Evolutionary conservation across 2,113 vertebrate species (phyloP), one percentile per base, ranked within the genome.

Genomic region (Leiothrix lutea): DNA sequence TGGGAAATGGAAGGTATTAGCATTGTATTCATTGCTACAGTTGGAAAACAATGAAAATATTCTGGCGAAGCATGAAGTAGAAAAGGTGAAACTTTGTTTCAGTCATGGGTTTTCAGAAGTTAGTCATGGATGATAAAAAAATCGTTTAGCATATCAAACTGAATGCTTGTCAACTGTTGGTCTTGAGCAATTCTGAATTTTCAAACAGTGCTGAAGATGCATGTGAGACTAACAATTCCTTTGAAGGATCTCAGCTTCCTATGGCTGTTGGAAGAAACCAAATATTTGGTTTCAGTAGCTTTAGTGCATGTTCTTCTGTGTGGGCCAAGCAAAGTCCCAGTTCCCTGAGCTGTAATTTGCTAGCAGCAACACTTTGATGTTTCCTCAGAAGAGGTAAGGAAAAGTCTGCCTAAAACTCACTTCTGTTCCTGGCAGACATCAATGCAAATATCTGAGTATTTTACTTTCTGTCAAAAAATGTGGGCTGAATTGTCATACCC

Each of bases 211-310:
- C 72, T 90, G 79, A 81, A 95, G 82, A 73, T 66, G 26, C 38
- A 71, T 67, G 86, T 88, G 86, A 91, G 86, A 86, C 42, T 24
- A 70, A 14, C 11, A 6, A 6, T 71, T 86, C 60, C 65, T 95
- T 94, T 94, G 88, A 94, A 88, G 56, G n/a, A 7, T 80, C 51
- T 74, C 28, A 8, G n/a, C 56, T 84, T 94, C 80, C 60, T 80
- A 2, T 84, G 80, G 33, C 44, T 84, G 35, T 48, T 79, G 47
- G 47, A 80, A 86, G 53, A 95, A 82, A 7, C 0, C 47, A 92
- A 89, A 89, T 94, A 97, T 86, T 97, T 95, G 57, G 88, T 86
- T 94, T 91, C 83, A 78, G 60, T 78, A 91, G 40, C 45, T 94
- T 80, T 67, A 86, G 56, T 48, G 22, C 20, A 24, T 8, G 47